Evolutionary conservation across 2,888 invertebrate species (phyloP), one percentile per base, ranked within the genome.

Genomic region (Noctua janthe): DNA sequence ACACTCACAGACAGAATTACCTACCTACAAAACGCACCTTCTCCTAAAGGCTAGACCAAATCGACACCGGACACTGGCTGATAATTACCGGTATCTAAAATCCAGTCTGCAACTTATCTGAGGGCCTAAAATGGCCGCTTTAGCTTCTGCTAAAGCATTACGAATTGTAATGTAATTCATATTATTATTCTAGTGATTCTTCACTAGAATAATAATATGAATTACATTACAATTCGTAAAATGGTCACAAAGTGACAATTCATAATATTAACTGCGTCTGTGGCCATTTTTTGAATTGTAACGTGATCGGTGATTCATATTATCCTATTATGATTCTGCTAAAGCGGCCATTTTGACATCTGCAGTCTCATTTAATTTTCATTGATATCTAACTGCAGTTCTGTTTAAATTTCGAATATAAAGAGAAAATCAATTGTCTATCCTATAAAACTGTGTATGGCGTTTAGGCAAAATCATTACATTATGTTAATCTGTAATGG

Each of bases 371-470:
- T 70, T 70, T 1, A 70, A 47, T 54, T 56, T 62, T 78, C 23
- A 51, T 78, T 51, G 51, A 70, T 51, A 29, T 13, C 0, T 11
- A 78, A n/a, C 17, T 70, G 51, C 51, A 62, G 49, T 78, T 47
- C 13, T 47, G 47, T 47, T 47, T 47, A 47, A 47, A 47, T 47
- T 47, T 47, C 47, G 11, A 47, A 47, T 47, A 10, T 47, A 11
- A 43, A 39, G 39, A 39, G 39, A 39, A 39, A 39, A 39, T 39
- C 39, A 39, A 39, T 5, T 39, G 39, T 39, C 39, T 4, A 39
- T 39, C 4, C 39, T 5, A 39, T 39, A 39, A 39, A 39, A 39
- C 39, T 39, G 39, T 39, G 39, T 39, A 39, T 39, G 39, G 39
- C 39, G 35, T 39, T 39, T 39, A 0, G 39, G 5, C 39, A 39